Evolutionary conservation across 2,888 invertebrate genomes (phyloP).

Genomic region (Drosophila gaucha): DNA sequence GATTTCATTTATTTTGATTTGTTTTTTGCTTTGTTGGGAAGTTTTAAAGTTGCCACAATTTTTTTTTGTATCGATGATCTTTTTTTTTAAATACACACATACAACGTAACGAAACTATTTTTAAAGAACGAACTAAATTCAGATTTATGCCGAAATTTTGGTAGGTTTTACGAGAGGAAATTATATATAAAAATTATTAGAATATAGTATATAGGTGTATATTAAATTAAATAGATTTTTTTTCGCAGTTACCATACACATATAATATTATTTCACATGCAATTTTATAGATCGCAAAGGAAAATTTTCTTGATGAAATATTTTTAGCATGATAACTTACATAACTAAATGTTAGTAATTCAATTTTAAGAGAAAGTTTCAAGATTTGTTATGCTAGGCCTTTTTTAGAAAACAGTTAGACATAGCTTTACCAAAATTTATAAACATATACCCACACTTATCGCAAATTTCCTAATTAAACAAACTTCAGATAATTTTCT

Average conservation of each 20-base stretch:
- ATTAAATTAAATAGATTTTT: not conserved
- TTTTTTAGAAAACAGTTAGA: not conserved
- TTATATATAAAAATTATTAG: conserved; percentile 8
- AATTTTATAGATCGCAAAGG: conserved; percentile 1
- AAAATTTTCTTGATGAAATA: not conserved
- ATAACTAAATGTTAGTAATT: conserved; percentile 5
- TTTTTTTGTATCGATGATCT: conserved; percentile 9
- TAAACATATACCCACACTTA: not conserved
- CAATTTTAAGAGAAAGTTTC: not conserved
- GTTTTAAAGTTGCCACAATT: conserved; percentile 24
- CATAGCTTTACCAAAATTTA: not conserved
- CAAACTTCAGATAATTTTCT: not conserved
- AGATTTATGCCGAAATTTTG: conserved; percentile 12
- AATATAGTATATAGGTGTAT: conserved; percentile 1
- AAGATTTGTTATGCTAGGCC: not conserved
- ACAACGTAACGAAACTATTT: conserved; percentile 20
- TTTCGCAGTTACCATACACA: not conserved
- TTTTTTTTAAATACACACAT: conserved; percentile 32
- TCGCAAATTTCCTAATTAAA: not conserved
- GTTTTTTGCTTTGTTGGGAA: conserved; percentile 17
- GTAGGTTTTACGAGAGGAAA: conserved; percentile 19
- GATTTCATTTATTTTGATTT: conserved; percentile 25
- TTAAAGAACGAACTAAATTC: conserved; percentile 29
- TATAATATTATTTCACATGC: conserved; percentile 2
- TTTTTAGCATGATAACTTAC: not conserved